These are phyloP conservation scores for Troglohyphantes excavatus DNA, from an alignment of 2,888 invertebrate genomes.

Conservation along the genomic window DNA sequence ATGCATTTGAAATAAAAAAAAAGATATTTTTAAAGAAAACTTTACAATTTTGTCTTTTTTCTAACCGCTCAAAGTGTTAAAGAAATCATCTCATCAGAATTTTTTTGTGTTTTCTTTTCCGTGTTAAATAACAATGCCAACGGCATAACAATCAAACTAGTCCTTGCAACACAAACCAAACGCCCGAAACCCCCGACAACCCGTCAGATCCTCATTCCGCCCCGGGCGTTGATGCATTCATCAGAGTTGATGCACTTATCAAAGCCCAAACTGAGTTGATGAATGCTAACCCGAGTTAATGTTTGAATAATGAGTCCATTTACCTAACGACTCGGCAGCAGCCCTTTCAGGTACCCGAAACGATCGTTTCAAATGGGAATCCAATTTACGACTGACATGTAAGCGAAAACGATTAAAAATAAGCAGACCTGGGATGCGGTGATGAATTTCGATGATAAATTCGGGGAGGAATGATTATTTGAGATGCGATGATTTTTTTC, in stretches of 20 bases:
- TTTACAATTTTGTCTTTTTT: too few species aligned
- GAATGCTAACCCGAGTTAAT: conserved; percentile 38
- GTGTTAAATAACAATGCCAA: too few species aligned
- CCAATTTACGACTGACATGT: conserved; percentile 47
- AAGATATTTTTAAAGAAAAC: too few species aligned
- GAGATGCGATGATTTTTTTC: not conserved
- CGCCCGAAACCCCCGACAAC: not conserved
- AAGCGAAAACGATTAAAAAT: conserved; percentile 45
- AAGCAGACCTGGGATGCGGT: too few species aligned
- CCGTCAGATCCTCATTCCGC: not conserved
- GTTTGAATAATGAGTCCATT: conserved; percentile 72
- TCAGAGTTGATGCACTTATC: conserved; percentile 30
- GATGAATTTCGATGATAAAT: not conserved
- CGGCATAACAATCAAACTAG: too few species aligned
- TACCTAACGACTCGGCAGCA: conserved; percentile 44
- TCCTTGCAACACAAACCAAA: not conserved
- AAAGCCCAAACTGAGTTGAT: conserved; percentile 13
- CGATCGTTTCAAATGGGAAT: conserved; percentile 26
- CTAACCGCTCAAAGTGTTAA: too few species aligned
- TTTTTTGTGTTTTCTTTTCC: too few species aligned
- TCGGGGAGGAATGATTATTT: too few species aligned
- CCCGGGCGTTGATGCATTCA: conserved; percentile 8
- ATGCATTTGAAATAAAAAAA: too few species aligned
- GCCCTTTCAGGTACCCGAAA: not conserved
- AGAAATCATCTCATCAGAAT: too few species aligned